phyloP scores from a whole-genome alignment of 1,140 invertebrate species.

The silkworm (Bombyx mori) region ASM3026992v2 NC_085110.1:4281501-4282000 shows the following conservation, averaged over 20 bases:
- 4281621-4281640: neutral
- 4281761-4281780: conserved; percentile 3
- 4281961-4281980: too few relatives aligned
- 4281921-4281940: conserved; percentile 2
- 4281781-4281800: conserved; percentile 12
- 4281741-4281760: conserved; percentile 1
- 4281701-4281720: conserved; percentile 1
- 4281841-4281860: conserved; percentile 35
- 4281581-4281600: conserved; percentile 4
- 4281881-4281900: conserved; percentile 11
- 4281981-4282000: too few relatives aligned
- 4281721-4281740: neutral
- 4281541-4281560: too few relatives aligned
- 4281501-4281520: too few relatives aligned
- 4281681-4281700: conserved; percentile 8
- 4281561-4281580: neutral
- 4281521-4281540: too few relatives aligned
- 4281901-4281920: too few relatives aligned
- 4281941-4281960: too few relatives aligned
- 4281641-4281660: conserved; percentile 23
- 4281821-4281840: conserved; percentile 40
- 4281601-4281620: conserved; percentile 35
- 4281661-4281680: conserved; percentile 25
- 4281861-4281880: conserved; percentile 45
- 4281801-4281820: conserved; percentile 38